Percentiles rank a stretch among this genome's conserved stretches.
These are phyloP conservation scores for Sarcophaga rosellei DNA, from an alignment of 2,888 invertebrate genomes.

Conservation along the genomic window DNA sequence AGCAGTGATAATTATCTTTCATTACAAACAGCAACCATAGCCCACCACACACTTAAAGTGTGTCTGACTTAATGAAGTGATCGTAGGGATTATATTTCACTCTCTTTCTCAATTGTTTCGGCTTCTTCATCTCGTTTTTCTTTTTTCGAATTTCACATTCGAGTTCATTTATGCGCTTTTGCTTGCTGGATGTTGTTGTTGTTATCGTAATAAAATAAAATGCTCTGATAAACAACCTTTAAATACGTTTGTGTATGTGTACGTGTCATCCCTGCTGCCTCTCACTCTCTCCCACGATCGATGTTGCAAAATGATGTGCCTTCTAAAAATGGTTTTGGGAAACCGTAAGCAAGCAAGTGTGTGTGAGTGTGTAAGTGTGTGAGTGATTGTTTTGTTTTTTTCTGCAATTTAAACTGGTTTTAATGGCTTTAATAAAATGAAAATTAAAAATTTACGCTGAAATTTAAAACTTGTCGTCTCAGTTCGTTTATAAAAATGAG, in stretches of 20 bases:
- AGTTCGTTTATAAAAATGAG: not conserved
- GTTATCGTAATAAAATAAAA: not conserved
- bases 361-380: no score
- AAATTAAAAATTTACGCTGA: not conserved
- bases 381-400: no score
- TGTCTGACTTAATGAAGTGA: constrained; percentile 39
- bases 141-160: not conserved
- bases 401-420: constrained; percentile 38
- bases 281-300: not conserved
- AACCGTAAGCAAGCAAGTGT: no score
- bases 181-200: not conserved
- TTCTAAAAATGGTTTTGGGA: no score
- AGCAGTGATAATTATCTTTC: not conserved
- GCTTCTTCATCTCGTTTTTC: constrained; percentile 22
- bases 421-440: constrained; percentile 12
- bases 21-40: not conserved
- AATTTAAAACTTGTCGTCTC: not conserved
- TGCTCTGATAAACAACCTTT: constrained; percentile 49
- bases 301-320: no score
- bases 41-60: constrained; percentile 36
- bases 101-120: constrained; percentile 35
- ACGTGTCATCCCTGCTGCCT: not conserved
- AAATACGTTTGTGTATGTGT: not conserved
- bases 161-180: not conserved
- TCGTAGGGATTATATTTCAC: constrained; percentile 36